Conservation (phyloP, 2,888 invertebrate genomes). For the Pyralis farinalis region DNA sequence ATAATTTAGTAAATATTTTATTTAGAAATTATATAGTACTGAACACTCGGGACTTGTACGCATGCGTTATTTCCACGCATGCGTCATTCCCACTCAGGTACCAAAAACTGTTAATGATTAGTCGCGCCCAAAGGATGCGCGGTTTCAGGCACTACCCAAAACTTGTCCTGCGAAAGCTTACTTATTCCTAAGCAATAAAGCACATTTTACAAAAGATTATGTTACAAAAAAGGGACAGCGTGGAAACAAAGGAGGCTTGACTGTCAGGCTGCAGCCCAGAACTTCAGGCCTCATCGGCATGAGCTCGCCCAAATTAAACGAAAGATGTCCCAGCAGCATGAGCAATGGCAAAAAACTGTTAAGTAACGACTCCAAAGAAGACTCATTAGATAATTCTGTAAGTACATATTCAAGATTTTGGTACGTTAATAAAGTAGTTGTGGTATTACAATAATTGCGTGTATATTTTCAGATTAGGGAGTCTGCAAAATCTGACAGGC, state of each 20-base stretch:
- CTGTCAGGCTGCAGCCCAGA: background rate
- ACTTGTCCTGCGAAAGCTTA: background rate
- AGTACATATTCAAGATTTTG: conserved; percentile 28
- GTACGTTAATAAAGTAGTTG: background rate
- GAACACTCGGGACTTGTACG: too few relatives aligned
- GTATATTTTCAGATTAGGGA: conserved; percentile 62
- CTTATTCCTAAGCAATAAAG: background rate
- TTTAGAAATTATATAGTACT: too few relatives aligned
- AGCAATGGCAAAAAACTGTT: conserved; percentile 62
- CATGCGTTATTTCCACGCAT: conserved; percentile 36
- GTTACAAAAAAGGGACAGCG: background rate
- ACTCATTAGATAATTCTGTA: conserved; percentile 69
- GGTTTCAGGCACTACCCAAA: background rate
- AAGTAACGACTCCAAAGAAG: conserved; percentile 59
- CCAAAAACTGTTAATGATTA: conserved; percentile 58
- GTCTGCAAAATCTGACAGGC: conserved; percentile 58
- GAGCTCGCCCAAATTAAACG: conserved; percentile 71
- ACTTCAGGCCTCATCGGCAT: conserved; percentile 25
- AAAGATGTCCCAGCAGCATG: conserved; percentile 60
- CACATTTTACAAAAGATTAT: background rate
- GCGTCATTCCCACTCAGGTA: conserved; percentile 29
- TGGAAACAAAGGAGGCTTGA: background rate
- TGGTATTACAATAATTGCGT: background rate
- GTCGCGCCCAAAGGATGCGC: conserved; percentile 21
- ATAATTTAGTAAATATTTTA: too few relatives aligned